Evolutionary conservation across 2,797 vertebrate species (phyloP).

Genomic region (Syndactyla subalaris): DNA sequence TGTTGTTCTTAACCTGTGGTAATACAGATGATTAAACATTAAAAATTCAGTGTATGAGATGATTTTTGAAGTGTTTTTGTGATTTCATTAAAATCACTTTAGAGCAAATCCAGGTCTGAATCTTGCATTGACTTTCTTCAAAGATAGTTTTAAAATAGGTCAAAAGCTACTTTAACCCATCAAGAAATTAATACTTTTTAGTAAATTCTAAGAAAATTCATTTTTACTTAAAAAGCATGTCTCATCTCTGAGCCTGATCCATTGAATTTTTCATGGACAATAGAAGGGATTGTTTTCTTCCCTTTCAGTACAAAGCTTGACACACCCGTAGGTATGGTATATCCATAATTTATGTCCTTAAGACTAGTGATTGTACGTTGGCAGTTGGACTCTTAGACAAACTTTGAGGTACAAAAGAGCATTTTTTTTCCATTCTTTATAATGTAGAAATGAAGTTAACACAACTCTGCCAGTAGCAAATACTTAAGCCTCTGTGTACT

Average conservation of each 20-base stretch:
- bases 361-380: neutral
- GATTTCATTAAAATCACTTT: neutral
- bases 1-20: rapidly evolving
- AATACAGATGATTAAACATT: neutral
- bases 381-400: neutral
- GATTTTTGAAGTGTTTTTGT: neutral
- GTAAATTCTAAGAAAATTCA: neutral
- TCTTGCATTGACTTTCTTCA: neutral
- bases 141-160: neutral
- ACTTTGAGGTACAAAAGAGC: neutral
- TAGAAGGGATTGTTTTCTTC: neutral
- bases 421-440: neutral
- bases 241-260: neutral
- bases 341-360: neutral
- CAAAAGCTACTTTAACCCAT: neutral
- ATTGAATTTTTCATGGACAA: neutral
- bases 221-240: neutral
- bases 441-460: neutral
- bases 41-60: neutral
- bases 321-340: neutral
- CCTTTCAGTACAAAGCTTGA: neutral
- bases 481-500: neutral
- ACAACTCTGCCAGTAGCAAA: neutral
- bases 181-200: neutral
- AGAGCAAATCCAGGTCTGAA: neutral